Evolutionary conservation across 1,140 invertebrate genomes (phyloP).

Genomic region (Megalopta genalis): DNA sequence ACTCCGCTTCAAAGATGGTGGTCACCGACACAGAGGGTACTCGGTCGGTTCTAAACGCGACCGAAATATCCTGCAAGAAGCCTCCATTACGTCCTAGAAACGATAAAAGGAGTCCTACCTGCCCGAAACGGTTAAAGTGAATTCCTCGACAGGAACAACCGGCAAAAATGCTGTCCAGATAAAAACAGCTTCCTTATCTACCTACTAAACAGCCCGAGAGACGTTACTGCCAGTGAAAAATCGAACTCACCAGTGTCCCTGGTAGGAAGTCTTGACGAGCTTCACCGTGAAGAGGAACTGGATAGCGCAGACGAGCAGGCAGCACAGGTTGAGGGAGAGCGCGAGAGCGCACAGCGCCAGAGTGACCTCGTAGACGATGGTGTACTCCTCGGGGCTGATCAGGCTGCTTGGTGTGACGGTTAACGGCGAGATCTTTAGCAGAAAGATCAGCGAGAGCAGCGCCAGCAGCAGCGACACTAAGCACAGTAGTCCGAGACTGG

Average conservation of each 20-base stretch:
- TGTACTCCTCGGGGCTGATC: slow-evolving; percentile 87
- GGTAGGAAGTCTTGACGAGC: slow-evolving; percentile 87
- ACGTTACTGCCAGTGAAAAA: not conserved
- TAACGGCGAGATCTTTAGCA: slow-evolving; percentile 90
- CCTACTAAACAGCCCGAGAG: not conserved
- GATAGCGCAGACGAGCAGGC: slow-evolving; percentile 94
- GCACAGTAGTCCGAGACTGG: slow-evolving; percentile 91
- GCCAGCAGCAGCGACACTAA: slow-evolving; percentile 91
- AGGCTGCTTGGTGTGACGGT: slow-evolving; percentile 81
- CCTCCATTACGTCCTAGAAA: too few relatives aligned
- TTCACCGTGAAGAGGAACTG: slow-evolving; percentile 96
- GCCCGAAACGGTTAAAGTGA: too few relatives aligned
- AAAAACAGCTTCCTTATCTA: too few relatives aligned
- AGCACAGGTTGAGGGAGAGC: slow-evolving; percentile 92
- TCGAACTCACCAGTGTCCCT: slow-evolving; percentile 75
- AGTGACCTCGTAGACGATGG: slow-evolving; percentile 94
- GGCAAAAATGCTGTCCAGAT: too few relatives aligned
- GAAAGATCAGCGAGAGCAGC: slow-evolving; percentile 90
- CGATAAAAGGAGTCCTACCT: too few relatives aligned
- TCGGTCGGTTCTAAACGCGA: too few relatives aligned
- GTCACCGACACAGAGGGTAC: too few relatives aligned
- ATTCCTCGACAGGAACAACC: too few relatives aligned
- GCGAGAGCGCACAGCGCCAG: slow-evolving; percentile 93
- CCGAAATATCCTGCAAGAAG: too few relatives aligned
- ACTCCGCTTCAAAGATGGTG: too few relatives aligned